Evolutionary conservation across 1,140 invertebrate genomes (phyloP), one percentile per base, ranked within the genome.

Genomic region (Drosophila ananassae): DNA sequence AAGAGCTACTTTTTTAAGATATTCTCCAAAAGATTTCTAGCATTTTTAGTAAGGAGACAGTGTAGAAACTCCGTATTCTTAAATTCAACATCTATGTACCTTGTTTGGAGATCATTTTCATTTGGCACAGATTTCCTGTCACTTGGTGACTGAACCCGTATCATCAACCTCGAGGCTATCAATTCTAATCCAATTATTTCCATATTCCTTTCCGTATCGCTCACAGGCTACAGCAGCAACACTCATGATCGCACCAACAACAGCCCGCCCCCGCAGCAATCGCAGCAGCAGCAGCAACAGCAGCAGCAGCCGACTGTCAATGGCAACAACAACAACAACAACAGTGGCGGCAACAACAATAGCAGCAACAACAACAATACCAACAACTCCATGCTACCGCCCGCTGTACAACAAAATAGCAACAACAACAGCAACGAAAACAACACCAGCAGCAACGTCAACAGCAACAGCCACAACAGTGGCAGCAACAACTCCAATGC

Each of bases 211-310:
- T 21, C 12, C 22, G 9, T 24, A 21, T 53, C 46, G 13, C 34
- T 52, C 64, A 28, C 59, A 87, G 82, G 83, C 72, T 87, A 87
- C 68, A 82, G 52, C 71, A 82, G 56, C 60, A 77, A 73, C 46
- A 59, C 83, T 48, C 83, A 89, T 47, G 82, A 87, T 56, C 82
- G 79, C 59, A 77, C 39, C 52, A 78, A 77, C 66, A 87, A 47
- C 60, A 89, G 74, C 75, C 82, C 83, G 59, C 79, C 83, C 71
- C 82, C 79, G 50, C 83, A 87, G 67, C 80, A 79, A 64, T 30
- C 34, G 52, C 69, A 73, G 44, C 75, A 80, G 13, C 75, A 80
- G 13, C 79, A 72, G n/a, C 64, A 79, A 30, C 77, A 81, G 9
- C 79, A 73, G n/a, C 64, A 79, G 25, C 77, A 76, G 25, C 61